Evolutionary conservation across 1,140 invertebrate species (phyloP).

Genomic region (Neodiprion pinetum): DNA sequence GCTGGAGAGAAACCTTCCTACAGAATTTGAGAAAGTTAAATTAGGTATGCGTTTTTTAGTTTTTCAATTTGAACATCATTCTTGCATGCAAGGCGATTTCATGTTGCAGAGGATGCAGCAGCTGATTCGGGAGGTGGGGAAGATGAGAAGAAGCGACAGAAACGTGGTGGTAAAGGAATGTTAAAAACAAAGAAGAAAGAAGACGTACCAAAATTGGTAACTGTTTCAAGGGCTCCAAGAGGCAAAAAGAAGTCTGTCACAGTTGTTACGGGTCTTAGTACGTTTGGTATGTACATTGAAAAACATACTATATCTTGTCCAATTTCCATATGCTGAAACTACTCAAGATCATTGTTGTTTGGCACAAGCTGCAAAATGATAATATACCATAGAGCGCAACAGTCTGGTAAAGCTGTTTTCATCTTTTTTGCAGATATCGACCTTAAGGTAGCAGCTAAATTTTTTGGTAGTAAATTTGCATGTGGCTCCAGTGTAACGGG

Average conservation of each 20-base stretch:
- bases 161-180: constrained; percentile 80
- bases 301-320: too few relatives aligned
- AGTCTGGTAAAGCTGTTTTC: too few relatives aligned
- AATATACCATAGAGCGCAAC: too few relatives aligned
- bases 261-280: constrained; percentile 84
- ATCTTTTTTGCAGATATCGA: constrained; percentile 83
- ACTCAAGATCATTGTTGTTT: too few relatives aligned
- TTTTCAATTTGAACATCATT: constrained; percentile 4
- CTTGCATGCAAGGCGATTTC: neutral
- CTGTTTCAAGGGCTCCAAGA: constrained; percentile 88
- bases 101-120: constrained; percentile 58
- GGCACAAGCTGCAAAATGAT: too few relatives aligned
- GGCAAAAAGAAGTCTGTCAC: constrained; percentile 99
- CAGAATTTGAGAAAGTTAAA: constrained; percentile 89
- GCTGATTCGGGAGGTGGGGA: constrained; percentile 74
- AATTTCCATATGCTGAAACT: too few relatives aligned
- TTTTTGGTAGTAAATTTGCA: constrained; percentile 97
- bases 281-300: constrained; percentile 75
- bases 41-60: constrained; percentile 62
- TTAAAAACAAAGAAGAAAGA: constrained; percentile 79
- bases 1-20: constrained; percentile 93
- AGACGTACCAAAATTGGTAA: constrained; percentile 79
- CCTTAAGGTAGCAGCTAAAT: constrained; percentile 97
- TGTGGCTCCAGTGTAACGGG: constrained; percentile 98
- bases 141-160: constrained; percentile 93